These are phyloP conservation scores for Gari tellinella DNA, from an alignment of 2,888 invertebrate species.

Conservation along the genomic window DNA sequence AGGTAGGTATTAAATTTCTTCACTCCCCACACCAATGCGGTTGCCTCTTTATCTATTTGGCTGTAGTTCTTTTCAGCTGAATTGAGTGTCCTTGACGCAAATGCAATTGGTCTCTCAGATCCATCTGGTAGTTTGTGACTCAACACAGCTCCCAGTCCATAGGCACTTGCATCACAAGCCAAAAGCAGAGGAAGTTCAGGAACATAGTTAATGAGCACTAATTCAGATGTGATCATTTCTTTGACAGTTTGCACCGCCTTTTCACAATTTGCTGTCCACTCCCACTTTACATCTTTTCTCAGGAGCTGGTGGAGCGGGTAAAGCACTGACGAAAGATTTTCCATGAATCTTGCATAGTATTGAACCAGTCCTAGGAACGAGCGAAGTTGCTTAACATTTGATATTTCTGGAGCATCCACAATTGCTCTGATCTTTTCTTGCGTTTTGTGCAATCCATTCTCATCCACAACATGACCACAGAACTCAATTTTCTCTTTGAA, in stretches of 20 bases:
- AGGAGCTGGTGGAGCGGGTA: constrained; percentile 32
- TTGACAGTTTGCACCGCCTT: constrained; percentile 59
- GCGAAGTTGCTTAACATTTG: constrained; percentile 28
- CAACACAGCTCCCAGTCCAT: constrained; percentile 79
- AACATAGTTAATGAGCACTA: constrained; percentile 77
- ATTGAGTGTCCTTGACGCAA: constrained; percentile 83
- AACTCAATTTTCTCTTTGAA: constrained; percentile 35
- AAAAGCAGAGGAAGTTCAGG: constrained; percentile 73
- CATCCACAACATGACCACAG: constrained; percentile 43
- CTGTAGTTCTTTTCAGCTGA: constrained; percentile 82
- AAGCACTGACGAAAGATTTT: constrained; percentile 31
- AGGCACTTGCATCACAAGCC: constrained; percentile 82
- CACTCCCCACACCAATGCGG: constrained; percentile 82
- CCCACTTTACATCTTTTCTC: constrained; percentile 24
- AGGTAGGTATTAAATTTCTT: constrained; percentile 83
- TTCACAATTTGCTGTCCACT: constrained; percentile 33
- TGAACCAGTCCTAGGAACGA: constrained; percentile 39
- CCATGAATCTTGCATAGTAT: constrained; percentile 37
- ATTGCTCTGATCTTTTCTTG: constrained; percentile 36
- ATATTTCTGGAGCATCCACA: constrained; percentile 28
- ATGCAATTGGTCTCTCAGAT: constrained; percentile 61
- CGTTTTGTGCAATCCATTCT: constrained; percentile 41
- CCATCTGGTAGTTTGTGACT: constrained; percentile 47
- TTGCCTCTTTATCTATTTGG: constrained; percentile 83
- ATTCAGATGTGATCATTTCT: constrained; percentile 55